Base-by-base conservation (phyloP, 1,140 invertebrate genomes). In the Coenobita brevimanus region DNA sequence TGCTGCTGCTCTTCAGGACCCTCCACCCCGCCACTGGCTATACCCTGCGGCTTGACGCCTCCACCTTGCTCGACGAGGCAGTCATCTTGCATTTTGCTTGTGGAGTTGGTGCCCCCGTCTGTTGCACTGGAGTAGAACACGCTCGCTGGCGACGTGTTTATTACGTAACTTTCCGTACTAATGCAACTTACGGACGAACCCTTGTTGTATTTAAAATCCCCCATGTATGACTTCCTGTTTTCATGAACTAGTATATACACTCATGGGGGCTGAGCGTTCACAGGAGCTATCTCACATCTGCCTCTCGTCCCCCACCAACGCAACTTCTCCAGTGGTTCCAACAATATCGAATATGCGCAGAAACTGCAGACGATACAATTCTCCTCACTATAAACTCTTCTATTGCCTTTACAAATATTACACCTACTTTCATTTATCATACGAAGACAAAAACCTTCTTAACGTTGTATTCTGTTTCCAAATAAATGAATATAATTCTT, bases 131-230 rank as follows among this genome's bases (percentile, higher is more conserved):
- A 87, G 85, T 87, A 87, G 67, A 87, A 87, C 76, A 80, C 85
- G 76, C 85, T 87, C 38, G 85, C 27, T 36, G 85, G 64, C 64
- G 85, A 80, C 85, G 85, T 87, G 85, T 87, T 87, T 30, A 87
- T 87, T 54, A 87, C 85, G 85, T 87, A 87, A 78, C 75, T 87
- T 71, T 87, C 85, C 85, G 85, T 87, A 60, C 76, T 87, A 50
- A 87, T 87, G 75, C 75, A 87, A 80, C 76, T 81, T 80, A 87
- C 85, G 85, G 85, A 87, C 85, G 85, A 80, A 50, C 75, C 76
- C 57, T 87, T 87, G 85, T 80, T 87, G 85, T 87, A 87, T 87
- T 87, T 87, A 87, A 87, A 87, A 87, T 87, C 85, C 85, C 85
- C 85, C 85, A 87, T 87, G 85, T 87, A 87, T 80, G 78, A 81